These are phyloP conservation scores for Aurelia sp. DNA, from an alignment of 30 jellyfish, hydroid and myxozoan species.

Conservation along the genomic window DNA sequence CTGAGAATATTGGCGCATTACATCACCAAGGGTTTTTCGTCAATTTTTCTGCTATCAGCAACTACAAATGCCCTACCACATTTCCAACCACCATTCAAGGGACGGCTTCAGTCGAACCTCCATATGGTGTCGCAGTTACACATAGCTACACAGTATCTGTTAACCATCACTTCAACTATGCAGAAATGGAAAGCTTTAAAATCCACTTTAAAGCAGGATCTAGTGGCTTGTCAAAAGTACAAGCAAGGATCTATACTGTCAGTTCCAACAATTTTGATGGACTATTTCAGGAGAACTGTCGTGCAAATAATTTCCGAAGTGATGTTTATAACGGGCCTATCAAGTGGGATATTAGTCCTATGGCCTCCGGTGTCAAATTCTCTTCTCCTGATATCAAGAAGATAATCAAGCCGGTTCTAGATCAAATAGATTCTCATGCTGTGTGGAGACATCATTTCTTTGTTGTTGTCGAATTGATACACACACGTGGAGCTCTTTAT, in stretches of 20 bases:
- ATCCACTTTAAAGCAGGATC: slow-evolving; percentile 9
- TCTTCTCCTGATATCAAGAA: slow-evolving; percentile 30
- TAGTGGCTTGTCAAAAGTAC: slow-evolving; percentile 1
- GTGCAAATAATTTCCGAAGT: slow-evolving; percentile 31
- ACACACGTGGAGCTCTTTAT: not conserved
- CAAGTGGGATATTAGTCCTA: slow-evolving; percentile 22
- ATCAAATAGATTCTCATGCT: not conserved
- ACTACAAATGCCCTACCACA: not conserved
- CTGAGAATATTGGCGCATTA: slow-evolving; percentile 28
- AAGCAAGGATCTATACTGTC: slow-evolving; percentile 39
- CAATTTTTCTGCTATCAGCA: not conserved
- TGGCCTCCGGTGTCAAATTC: slow-evolving; percentile 1
- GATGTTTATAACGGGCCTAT: slow-evolving; percentile 45
- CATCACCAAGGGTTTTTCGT: slow-evolving; percentile 1
- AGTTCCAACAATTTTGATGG: slow-evolving; percentile 28
- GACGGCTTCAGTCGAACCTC: slow-evolving; percentile 13
- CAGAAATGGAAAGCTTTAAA: slow-evolving; percentile 20
- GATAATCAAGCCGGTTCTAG: slow-evolving; percentile 31
- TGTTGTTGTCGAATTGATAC: slow-evolving; percentile 20
- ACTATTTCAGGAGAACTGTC: slow-evolving; percentile 1
- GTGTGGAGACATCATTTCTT: slow-evolving; percentile 23
- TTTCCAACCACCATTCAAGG: not conserved
- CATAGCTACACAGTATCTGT: slow-evolving; percentile 15
- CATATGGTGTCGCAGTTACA: slow-evolving; percentile 33
- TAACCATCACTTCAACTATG: slow-evolving; percentile 33